Conservation (phyloP, 2,113 vertebrate genomes). For the Panthera uncia region DNA sequence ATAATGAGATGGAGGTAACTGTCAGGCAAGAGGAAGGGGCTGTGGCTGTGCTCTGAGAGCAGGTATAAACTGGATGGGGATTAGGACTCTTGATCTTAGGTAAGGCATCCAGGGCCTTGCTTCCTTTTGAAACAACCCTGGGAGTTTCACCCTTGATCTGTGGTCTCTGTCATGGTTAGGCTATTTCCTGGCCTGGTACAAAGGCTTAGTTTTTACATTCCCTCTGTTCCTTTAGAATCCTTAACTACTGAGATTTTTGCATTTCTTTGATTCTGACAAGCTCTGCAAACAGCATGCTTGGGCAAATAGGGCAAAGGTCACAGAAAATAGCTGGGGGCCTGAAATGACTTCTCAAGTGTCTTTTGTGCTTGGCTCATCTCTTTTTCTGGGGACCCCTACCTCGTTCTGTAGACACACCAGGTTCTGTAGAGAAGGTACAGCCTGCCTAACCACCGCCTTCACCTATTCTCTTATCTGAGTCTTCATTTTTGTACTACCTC, state of each 20-base stretch:
- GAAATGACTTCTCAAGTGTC: not conserved
- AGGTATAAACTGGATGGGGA: not conserved
- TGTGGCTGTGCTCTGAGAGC: not conserved
- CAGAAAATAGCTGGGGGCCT: not conserved
- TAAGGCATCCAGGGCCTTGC: not conserved
- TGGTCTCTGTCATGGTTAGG: not conserved
- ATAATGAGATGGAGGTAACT: not conserved
- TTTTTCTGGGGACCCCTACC: not conserved
- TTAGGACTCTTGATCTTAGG: not conserved
- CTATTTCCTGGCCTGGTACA: not conserved
- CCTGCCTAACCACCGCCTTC: not conserved
- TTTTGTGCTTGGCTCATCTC: not conserved
- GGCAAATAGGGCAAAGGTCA: not conserved
- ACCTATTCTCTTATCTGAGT: constrained; percentile 42
- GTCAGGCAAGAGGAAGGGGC: not conserved
- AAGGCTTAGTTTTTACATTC: not conserved
- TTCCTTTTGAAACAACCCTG: not conserved
- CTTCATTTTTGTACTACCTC: constrained; percentile 51
- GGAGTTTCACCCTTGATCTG: not conserved
- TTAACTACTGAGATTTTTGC: not conserved
- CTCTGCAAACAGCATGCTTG: not conserved
- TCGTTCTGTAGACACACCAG: not conserved
- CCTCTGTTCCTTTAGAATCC: not conserved
- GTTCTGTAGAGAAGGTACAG: not conserved
- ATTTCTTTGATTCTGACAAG: not conserved